phyloP scores from a whole-genome alignment of 2,888 invertebrate species.

The Hypomecis punctinalis region DNA sequence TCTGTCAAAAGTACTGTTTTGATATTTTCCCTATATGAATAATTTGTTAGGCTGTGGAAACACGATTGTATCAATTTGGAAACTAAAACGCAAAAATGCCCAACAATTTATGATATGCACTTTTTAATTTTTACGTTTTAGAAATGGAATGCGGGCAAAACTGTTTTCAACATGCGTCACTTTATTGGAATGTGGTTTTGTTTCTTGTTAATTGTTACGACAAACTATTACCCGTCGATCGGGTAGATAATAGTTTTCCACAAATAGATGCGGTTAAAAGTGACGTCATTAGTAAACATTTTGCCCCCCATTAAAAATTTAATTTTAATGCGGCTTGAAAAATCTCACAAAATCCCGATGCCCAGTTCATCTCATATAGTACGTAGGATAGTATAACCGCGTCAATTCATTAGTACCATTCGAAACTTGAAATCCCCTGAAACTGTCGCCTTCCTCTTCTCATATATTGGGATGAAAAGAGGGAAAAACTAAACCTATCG shows the following conservation, averaged over 20 bases:
- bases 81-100: background rate
- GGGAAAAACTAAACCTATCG: background rate
- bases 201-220: too few relatives aligned
- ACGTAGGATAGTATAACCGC: conserved; percentile 48
- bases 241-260: too few relatives aligned
- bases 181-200: too few relatives aligned
- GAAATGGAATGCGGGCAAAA: background rate
- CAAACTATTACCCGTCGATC: too few relatives aligned
- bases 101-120: background rate
- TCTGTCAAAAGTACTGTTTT: too few relatives aligned
- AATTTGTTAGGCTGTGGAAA: too few relatives aligned
- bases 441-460: background rate
- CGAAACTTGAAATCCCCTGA: background rate
- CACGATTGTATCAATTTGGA: conserved; percentile 7
- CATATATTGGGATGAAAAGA: background rate
- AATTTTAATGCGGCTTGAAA: background rate
- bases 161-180: too few relatives aligned
- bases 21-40: too few relatives aligned
- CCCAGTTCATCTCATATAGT: conserved; percentile 53
- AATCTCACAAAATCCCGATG: conserved; percentile 10
- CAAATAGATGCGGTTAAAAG: too few relatives aligned
- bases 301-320: background rate
- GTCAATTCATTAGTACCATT: background rate
- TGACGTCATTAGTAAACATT: too few relatives aligned
- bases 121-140: conserved; percentile 1